Evolutionary conservation across 2,888 invertebrate genomes (phyloP).

Genomic region (Drosophila melanosoma): DNA sequence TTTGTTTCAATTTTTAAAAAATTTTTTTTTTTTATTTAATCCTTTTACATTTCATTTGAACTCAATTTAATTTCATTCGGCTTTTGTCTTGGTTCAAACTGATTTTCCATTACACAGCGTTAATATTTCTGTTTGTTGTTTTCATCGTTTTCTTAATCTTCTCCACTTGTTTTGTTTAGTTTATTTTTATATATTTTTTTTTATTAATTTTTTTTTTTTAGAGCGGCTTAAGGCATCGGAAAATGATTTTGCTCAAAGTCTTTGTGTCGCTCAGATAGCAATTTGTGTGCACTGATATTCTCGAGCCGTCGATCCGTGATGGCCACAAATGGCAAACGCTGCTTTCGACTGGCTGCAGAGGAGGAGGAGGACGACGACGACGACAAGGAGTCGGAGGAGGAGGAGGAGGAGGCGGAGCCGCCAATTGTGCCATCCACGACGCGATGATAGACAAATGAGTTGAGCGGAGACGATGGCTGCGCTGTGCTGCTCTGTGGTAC

Average conservation of each 20-base stretch:
- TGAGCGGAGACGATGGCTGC: slow-evolving; percentile 62
- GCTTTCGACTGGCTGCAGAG: slow-evolving; percentile 74
- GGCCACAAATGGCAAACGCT: slow-evolving; percentile 84
- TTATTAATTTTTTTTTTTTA: slow-evolving; percentile 1
- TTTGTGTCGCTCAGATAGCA: slow-evolving; percentile 75
- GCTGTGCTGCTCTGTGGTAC: slow-evolving; percentile 5
- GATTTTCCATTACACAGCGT: slow-evolving; percentile 12
- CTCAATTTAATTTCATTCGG: slow-evolving; percentile 13
- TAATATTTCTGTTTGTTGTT: slow-evolving; percentile 14
- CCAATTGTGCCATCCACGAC: slow-evolving; percentile 77
- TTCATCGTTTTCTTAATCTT: slow-evolving; percentile 6
- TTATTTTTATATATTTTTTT: slow-evolving; percentile 1
- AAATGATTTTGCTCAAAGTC: slow-evolving; percentile 84
- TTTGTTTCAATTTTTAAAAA: not conserved
- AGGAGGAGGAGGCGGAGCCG: not conserved
- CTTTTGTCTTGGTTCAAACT: slow-evolving; percentile 15
- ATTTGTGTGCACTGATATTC: slow-evolving; percentile 70
- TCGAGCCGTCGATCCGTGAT: slow-evolving; percentile 84
- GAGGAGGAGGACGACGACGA: slow-evolving; percentile 3
- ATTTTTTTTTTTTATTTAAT: slow-evolving; percentile 13
- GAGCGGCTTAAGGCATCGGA: slow-evolving; percentile 82
- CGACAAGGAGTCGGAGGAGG: not conserved
- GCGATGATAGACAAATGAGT: slow-evolving; percentile 84
- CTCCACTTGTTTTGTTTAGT: not conserved
- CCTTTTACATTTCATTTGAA: slow-evolving; percentile 5